Base-by-base conservation (phyloP, 2,797 vertebrate species). In the Sebastes cheni region DNA sequence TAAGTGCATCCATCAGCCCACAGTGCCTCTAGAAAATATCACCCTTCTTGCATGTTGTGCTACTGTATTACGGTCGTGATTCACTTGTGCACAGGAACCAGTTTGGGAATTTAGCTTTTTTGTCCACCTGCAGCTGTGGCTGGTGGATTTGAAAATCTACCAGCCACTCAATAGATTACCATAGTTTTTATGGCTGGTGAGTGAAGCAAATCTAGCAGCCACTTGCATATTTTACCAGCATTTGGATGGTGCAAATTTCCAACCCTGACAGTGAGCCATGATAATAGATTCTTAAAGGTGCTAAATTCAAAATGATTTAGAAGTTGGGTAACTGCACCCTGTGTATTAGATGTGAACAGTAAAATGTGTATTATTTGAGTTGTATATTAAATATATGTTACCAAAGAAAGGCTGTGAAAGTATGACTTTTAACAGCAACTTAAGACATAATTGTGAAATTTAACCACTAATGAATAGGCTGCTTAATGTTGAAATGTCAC, bases 381-480 rank as follows among this genome's bases (percentile, higher is more conserved):
- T 36, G 67, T 32, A 56, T 36, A 56, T 36, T 0, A 56, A 56
- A 56, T 36, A n/a, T 32, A 0, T 67, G 52, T 32, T 25, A 36
- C 58, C 12, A 25, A 18, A 30, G 8, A 52, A 52, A 50, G 42
- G 16, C 56, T 0, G 16, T 29, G 25, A 29, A n/a, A 60, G 1
- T 16, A 29, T 8, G 7, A 30, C 2, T 30, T 60, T 60, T 29
- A 60, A 60, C 8, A 30, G 27, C 16, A 60, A 60, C 16, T 60
- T 9, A 3, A 60, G 16, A 30, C 27, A 3, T 3, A 20, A 59
- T 60, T 60, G 27, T 60, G 8, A 60, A 60, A 58, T 25, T 58
- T 0, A 58, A 25, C 25, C 25, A 1, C 25, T 18, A 0, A 0
- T 27, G 56, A 59, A 27, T 29, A 18, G 8, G 7, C 36, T 32